phyloP scores from a whole-genome alignment of 1,140 invertebrate species.

The Helicorthomorpha holstii region DNA sequence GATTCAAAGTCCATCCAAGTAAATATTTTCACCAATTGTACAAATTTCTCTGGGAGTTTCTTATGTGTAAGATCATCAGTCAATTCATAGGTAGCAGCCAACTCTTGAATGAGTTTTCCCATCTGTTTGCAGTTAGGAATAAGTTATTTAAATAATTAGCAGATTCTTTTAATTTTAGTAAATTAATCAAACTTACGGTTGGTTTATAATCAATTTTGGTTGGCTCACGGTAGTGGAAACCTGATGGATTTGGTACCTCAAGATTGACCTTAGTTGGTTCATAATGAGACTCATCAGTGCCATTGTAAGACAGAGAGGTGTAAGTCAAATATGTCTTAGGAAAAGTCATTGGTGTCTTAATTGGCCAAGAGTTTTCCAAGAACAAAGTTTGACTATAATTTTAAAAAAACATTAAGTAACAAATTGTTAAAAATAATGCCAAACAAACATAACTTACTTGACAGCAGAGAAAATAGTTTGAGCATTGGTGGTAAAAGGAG shows the following conservation, averaged over 20 bases:
- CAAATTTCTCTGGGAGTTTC: background rate
- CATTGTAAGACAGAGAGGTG: background rate
- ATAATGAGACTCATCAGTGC: background rate
- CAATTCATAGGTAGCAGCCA: background rate
- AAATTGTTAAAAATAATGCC: background rate
- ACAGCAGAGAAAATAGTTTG: constrained; percentile 9
- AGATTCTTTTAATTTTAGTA: too few species aligned
- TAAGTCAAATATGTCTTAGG: background rate
- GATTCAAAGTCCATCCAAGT: background rate
- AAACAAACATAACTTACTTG: constrained; percentile 9
- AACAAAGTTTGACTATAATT: background rate
- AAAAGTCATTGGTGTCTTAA: background rate
- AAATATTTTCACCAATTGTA: background rate
- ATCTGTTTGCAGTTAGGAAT: too few species aligned
- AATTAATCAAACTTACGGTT: too few species aligned
- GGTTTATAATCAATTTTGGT: too few species aligned
- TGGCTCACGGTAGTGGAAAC: too few species aligned
- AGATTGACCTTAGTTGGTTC: background rate
- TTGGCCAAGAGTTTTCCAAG: background rate
- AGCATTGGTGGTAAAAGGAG: constrained; percentile 11
- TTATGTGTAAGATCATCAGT: background rate
- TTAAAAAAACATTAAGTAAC: background rate
- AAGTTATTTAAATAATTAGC: too few species aligned
- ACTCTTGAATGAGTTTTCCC: background rate
- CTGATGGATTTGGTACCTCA: background rate